Percentiles rank a stretch among this genome's conserved stretches.
Evolutionary conservation across 2,113 vertebrate species (phyloP).

Genomic region (Rhegmatorhina hoffmannsi): DNA sequence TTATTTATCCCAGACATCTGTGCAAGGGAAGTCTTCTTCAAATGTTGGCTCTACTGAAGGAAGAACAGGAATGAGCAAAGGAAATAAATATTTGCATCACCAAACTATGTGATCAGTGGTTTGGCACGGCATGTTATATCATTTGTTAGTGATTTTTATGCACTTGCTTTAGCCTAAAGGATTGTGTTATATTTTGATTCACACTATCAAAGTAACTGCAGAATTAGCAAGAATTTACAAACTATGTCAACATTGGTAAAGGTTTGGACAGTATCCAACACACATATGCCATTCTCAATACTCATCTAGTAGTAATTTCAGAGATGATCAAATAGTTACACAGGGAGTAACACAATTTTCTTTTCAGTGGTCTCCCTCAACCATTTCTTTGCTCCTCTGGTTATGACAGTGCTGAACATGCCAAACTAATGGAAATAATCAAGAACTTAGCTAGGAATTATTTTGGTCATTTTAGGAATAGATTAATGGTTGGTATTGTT

Average conservation of each 20-base stretch:
- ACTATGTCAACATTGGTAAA: neutral
- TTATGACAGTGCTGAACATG: neutral
- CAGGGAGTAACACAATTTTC: neutral
- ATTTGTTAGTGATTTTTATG: neutral
- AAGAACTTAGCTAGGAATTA: neutral
- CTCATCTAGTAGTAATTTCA: neutral
- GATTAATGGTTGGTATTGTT: neutral
- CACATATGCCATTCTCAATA: neutral
- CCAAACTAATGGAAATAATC: neutral
- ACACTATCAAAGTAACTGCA: neutral
- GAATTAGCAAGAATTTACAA: neutral
- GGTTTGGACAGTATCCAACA: neutral
- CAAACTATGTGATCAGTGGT: neutral
- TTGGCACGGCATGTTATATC: neutral
- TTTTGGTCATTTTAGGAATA: neutral
- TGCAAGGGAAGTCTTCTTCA: neutral
- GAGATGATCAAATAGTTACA: neutral
- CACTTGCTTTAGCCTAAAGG: neutral
- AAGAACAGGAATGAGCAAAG: neutral
- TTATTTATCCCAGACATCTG: neutral
- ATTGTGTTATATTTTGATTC: neutral
- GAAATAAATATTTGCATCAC: neutral
- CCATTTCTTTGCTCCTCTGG: neutral
- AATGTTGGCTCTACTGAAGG: neutral
- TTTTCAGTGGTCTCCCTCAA: neutral